Base-by-base conservation (phyloP, 1,140 invertebrate genomes). In the Coptotermes formosanus region DNA sequence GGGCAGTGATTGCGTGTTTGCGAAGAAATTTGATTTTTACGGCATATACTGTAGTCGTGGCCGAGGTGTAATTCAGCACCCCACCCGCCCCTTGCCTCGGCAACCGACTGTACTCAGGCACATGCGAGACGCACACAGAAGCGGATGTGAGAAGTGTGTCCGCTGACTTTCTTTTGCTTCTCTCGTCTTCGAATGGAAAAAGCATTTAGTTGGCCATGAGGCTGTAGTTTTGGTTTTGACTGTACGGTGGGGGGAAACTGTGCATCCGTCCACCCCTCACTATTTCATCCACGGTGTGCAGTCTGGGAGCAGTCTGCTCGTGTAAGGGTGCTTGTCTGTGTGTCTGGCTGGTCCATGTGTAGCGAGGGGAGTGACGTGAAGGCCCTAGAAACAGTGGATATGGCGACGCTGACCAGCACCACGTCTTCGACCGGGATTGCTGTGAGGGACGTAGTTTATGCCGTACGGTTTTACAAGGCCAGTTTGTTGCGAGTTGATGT, bases 261-360 rank as follows among this genome's bases (percentile, higher is more conserved):
- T 69, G 52, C n/a, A 75, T 75, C 64, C 64, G 0, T 64, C 64
- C 64, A 11, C 8, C 64, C 64, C 64, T 75, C n/a, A 75, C 25
- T 75, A 30, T 75, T 30, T 75, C 64, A 75, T 75, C 16, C 25
- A 9, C 7, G 64, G 25, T 75, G 64, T 30, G 64, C 64, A 30
- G 64, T 75, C 64, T 75, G n/a, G 64, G 64, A 75, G 64, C 64
- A n/a, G 64, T 75, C 64, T 75, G 64, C n/a, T n/a, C 25, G n/a
- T 75, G 64, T 30, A 30, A 75, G 64, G 64, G 64, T 30, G 64
- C 64, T 75, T 75, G 64, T 75, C 64, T 75, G 59, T 8, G 12
- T 23, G 64, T 25, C 64, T 75, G 64, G 64, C 64, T 75, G 64
- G 64, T 30, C 64, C 25, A 30, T 75, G 6, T 75, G 64, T 12